These are phyloP conservation scores for Antitype chi DNA, from an alignment of 2,888 invertebrate genomes.

Conservation along the genomic window DNA sequence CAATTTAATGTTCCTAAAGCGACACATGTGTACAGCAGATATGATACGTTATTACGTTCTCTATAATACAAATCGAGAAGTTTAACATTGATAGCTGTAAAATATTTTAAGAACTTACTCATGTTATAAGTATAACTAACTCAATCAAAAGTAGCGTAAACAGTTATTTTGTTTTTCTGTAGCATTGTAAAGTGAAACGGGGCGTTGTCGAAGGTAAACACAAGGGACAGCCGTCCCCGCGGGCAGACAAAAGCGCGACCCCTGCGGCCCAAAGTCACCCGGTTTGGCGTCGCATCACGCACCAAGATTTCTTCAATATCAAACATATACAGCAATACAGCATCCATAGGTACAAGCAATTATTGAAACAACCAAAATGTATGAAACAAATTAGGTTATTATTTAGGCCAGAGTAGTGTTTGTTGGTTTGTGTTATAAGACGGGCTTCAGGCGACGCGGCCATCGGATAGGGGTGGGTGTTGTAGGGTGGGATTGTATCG, in stretches of 20 bases:
- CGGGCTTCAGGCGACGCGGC: slow-evolving; percentile 74
- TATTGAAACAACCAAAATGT: slow-evolving; percentile 63
- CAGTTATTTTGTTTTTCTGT: slow-evolving; percentile 66
- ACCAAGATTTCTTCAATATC: slow-evolving; percentile 69
- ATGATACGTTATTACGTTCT: slow-evolving; percentile 5
- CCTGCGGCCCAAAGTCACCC: slow-evolving; percentile 71
- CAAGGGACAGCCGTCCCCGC: slow-evolving; percentile 75
- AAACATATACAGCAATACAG: slow-evolving; percentile 30
- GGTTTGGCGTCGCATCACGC: slow-evolving; percentile 72
- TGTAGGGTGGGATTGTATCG: slow-evolving; percentile 77
- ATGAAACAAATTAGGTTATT: slow-evolving; percentile 66
- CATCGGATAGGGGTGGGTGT: slow-evolving; percentile 72
- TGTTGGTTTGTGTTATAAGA: slow-evolving; percentile 73
- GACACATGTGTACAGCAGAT: neutral
- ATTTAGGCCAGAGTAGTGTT: slow-evolving; percentile 46
- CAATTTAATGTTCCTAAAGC: slow-evolving; percentile 30
- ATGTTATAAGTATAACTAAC: slow-evolving; percentile 16
- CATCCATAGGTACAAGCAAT: slow-evolving; percentile 26
- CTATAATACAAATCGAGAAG: slow-evolving; percentile 17
- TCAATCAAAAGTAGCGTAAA: slow-evolving; percentile 37
- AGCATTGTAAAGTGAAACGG: slow-evolving; percentile 73
- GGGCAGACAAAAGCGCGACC: slow-evolving; percentile 78
- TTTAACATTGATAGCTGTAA: neutral
- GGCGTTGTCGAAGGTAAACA: slow-evolving; percentile 80
- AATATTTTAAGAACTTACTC: neutral